Conservation (phyloP, 2,797 vertebrate species). For the Eurystomus glaucurus region DNA sequence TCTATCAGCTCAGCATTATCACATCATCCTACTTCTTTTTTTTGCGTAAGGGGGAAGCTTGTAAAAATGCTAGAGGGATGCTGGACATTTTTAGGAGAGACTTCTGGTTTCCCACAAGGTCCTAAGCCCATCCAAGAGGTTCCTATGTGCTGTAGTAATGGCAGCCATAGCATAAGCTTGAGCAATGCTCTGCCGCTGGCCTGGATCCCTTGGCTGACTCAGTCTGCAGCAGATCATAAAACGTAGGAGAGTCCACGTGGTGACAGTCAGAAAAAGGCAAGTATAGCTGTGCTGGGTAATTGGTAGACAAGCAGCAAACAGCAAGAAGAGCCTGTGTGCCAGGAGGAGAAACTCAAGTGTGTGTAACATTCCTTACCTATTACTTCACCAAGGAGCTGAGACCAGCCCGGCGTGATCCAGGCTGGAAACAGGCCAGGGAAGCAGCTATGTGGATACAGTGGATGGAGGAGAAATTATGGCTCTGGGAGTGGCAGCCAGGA, state of each 20-base stretch:
- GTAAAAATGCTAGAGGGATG: background rate
- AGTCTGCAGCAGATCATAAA: background rate
- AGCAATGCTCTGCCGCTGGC: background rate
- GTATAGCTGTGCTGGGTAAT: background rate
- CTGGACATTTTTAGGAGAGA: background rate
- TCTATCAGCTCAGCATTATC: background rate
- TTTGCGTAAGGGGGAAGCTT: background rate
- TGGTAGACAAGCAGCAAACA: background rate
- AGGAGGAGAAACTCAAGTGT: background rate
- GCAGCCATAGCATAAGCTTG: background rate
- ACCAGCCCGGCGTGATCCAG: background rate
- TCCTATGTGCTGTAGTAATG: background rate
- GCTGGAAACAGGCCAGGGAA: background rate
- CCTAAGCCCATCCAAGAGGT: background rate
- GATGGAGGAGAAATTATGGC: background rate
- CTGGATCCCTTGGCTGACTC: background rate
- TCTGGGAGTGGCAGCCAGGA: background rate
- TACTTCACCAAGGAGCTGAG: background rate
- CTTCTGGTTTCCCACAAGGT: background rate
- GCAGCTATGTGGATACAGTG: accelerated
- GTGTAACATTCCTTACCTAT: background rate
- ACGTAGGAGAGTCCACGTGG: background rate
- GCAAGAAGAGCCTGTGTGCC: background rate
- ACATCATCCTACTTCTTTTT: background rate
- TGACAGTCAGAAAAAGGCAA: background rate